Evolutionary conservation across 2,113 vertebrate species (phyloP), one percentile per base, ranked within the genome.

Genomic region (Salvelinus sp.): DNA sequence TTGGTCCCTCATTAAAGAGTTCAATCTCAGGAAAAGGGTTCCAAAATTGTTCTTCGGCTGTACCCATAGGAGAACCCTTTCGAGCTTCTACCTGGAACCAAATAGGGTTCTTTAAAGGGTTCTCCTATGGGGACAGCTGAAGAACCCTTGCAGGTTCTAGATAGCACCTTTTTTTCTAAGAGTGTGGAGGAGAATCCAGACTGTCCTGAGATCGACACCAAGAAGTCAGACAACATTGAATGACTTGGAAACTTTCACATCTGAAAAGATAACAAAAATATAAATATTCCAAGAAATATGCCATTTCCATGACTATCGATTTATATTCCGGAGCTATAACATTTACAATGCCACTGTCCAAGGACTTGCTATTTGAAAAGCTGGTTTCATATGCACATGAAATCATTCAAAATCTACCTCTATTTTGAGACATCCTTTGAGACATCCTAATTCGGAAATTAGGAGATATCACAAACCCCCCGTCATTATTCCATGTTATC

Each of bases 1-100:
- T 86, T 86, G 82, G 76, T 82, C 66, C 75, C 68, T 50, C 78
- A 81, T 86, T 87, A 86, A 87, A 76, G 38, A 44, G 38, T 44
- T 9, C 38, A 44, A 44, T 44, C 38, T 10, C 10, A 10, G 9
- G 38, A 44, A 44, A 44, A 44, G 38, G 38, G 38, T 44, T 44
- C 9, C 7, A 44, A 44, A 44, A 44, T 44, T 44, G 38, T 44
- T 44, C 2, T 44, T 44, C 2, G 38, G 1, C 38, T 44, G 6
- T 33, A 33, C 33, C 9, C 38, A 44, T 33, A 44, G 7, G 38
- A 44, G 38, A 44, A 44, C 38, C 38, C 38, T 44, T 44, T 44
- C 10, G 10, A 9, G 7, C 38, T 44, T 33, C 38, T 38, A 38
- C 7, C 38, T 38, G 38, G 38, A 38, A 38, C 38, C 7, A 38